Conservation (phyloP, 2,888 invertebrate genomes). For the Eristalis intricaria region DNA sequence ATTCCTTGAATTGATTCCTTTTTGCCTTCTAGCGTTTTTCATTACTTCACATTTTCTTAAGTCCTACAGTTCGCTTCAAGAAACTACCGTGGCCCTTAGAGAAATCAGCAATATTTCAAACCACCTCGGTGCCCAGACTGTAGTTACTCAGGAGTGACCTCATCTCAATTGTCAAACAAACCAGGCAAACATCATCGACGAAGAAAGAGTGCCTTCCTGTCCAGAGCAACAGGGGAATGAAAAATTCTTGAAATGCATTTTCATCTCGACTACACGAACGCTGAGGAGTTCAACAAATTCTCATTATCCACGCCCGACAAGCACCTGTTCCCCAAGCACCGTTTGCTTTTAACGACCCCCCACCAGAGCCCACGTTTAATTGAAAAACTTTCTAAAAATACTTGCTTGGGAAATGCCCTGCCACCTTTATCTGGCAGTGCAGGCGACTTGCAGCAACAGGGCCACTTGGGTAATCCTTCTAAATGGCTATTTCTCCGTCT, state of each 20-base stretch:
- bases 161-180: too few relatives aligned
- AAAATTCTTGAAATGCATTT: neutral
- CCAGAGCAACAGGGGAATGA: too few relatives aligned
- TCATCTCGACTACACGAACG: neutral
- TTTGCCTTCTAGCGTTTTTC: too few relatives aligned
- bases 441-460: neutral
- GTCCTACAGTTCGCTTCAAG: too few relatives aligned
- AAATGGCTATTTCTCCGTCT: neutral
- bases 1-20: too few relatives aligned
- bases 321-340: neutral
- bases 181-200: too few relatives aligned
- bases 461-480: constrained; percentile 9
- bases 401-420: neutral
- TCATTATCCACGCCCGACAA: neutral
- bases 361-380: neutral
- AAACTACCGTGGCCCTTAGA: too few relatives aligned
- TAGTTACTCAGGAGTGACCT: too few relatives aligned
- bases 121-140: too few relatives aligned
- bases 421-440: neutral
- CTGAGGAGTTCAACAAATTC: neutral
- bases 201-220: too few relatives aligned
- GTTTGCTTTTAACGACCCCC: neutral
- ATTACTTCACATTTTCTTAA: too few relatives aligned
- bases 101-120: too few relatives aligned
- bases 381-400: constrained; percentile 9